phyloP scores from a whole-genome alignment of 2,888 invertebrate species.

The Synanthedon andrenaeformis region DNA sequence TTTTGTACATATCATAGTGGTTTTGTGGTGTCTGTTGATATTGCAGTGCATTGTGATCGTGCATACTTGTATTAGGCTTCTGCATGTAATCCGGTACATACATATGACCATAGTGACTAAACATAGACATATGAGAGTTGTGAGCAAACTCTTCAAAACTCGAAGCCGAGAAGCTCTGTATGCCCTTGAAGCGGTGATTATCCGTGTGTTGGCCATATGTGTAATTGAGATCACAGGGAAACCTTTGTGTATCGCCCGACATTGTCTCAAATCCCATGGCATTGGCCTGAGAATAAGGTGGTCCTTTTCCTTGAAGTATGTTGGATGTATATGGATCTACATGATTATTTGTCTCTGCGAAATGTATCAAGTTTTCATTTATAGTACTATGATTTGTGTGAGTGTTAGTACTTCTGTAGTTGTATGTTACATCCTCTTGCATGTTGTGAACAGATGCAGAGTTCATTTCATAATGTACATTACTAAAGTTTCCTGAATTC shows the following conservation, averaged over 20 bases:
- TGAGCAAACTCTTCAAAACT: conserved; percentile 69
- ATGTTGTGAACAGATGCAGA: conserved; percentile 21
- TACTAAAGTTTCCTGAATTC: conserved; percentile 75
- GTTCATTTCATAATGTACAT: conserved; percentile 75
- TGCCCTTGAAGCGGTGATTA: conserved; percentile 40
- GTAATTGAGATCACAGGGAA: conserved; percentile 61
- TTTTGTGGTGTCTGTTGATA: conserved; percentile 41
- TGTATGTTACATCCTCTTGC: conserved; percentile 30
- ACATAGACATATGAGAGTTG: conserved; percentile 60
- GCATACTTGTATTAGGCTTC: conserved; percentile 36
- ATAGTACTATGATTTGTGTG: conserved; percentile 49
- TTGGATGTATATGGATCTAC: conserved; percentile 56
- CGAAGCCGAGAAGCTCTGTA: conserved; percentile 61
- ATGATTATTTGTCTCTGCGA: conserved; percentile 52
- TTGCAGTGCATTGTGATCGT: conserved; percentile 39
- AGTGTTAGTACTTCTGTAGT: conserved; percentile 45
- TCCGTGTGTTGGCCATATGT: conserved; percentile 46
- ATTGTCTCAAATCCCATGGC: conserved; percentile 42
- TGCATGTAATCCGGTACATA: conserved; percentile 57
- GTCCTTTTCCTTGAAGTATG: conserved; percentile 54
- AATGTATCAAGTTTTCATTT: conserved; percentile 40
- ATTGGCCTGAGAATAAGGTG: conserved; percentile 36
- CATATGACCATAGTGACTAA: conserved; percentile 62
- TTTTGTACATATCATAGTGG: conserved; percentile 57
- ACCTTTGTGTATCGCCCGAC: conserved; percentile 48